phyloP scores from a whole-genome alignment of 2,797 vertebrate genomes.

The Darevskia mixta region DNA sequence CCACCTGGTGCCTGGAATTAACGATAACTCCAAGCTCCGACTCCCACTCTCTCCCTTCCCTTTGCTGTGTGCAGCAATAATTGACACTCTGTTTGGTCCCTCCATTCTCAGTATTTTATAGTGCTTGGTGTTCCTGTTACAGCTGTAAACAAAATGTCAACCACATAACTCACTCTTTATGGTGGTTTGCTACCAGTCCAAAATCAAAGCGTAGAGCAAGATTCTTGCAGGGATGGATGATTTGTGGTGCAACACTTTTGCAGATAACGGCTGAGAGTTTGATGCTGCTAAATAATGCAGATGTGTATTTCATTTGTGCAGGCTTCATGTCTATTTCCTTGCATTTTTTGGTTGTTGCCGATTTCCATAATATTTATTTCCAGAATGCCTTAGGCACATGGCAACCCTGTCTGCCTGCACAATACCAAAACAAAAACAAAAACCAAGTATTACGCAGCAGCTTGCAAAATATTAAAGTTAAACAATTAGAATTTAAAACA shows the following conservation, averaged over 20 bases:
- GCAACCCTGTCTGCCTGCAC: neutral
- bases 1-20: neutral
- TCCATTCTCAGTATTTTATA: constrained; percentile 25
- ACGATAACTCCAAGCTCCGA: constrained; percentile 1
- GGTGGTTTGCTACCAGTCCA: constrained; percentile 41
- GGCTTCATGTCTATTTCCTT: constrained; percentile 49
- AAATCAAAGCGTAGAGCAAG: constrained; percentile 41
- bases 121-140: constrained; percentile 28
- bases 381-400: neutral
- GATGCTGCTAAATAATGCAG: constrained; percentile 58
- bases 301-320: constrained; percentile 52
- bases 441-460: neutral
- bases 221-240: constrained; percentile 45
- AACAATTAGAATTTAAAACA: neutral
- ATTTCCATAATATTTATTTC: constrained; percentile 31
- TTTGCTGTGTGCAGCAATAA: constrained; percentile 32
- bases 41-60: neutral
- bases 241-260: constrained; percentile 45
- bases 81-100: neutral
- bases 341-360: constrained; percentile 38
- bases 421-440: neutral
- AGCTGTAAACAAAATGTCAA: constrained; percentile 50
- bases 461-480: neutral
- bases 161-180: constrained; percentile 42
- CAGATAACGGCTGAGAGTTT: constrained; percentile 46